Conservation (phyloP, 1,140 invertebrate genomes). For the Brachionus angularis region DNA sequence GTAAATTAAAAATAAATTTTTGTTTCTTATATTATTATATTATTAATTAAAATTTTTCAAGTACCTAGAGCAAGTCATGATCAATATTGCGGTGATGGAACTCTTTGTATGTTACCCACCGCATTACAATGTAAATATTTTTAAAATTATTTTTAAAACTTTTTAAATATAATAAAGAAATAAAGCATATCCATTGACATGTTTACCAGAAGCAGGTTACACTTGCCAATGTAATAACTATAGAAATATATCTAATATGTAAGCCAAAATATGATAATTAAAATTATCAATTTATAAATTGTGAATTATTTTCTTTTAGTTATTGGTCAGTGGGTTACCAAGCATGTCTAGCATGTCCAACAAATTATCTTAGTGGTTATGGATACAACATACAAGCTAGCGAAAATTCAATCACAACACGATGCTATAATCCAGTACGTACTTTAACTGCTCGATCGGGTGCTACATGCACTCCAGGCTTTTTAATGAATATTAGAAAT, state of each 20-base stretch:
- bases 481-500: conserved; percentile 35
- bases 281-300: not conserved
- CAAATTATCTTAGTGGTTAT: conserved; percentile 23
- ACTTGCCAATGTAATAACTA: conserved; percentile 43
- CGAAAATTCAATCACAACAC: conserved; percentile 16
- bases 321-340: conserved; percentile 6
- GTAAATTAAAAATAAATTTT: not conserved
- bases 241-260: not conserved
- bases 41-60: not conserved
- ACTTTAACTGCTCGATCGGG: not conserved
- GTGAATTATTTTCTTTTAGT: not conserved
- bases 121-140: not conserved
- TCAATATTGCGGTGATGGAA: conserved; percentile 38
- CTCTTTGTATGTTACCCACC: not conserved
- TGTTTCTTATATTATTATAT: not conserved
- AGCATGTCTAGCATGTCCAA: conserved; percentile 18
- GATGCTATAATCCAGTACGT: conserved; percentile 4
- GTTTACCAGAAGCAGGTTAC: not conserved
- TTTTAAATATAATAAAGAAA: not conserved
- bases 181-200: conserved; percentile 15
- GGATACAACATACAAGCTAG: conserved; percentile 6
- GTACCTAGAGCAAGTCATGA: conserved; percentile 39
- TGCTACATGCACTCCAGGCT: not conserved
- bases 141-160: not conserved
- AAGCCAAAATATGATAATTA: not conserved